Base-by-base conservation (phyloP, 2,888 invertebrate species). In the Allolobophora icterica region DNA sequence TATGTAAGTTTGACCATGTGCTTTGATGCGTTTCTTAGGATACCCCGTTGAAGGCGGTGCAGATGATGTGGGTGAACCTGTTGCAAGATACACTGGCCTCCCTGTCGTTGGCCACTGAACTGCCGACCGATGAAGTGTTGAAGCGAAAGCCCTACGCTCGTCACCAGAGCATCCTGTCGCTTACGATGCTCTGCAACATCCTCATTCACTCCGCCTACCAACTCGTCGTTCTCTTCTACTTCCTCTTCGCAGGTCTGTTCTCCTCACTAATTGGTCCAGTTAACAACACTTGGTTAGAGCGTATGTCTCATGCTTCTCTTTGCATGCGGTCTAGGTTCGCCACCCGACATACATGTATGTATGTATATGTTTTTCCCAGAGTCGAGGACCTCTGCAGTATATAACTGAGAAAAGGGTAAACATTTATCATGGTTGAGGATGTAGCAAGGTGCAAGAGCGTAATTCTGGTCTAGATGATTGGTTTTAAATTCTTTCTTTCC, bases 221-320 rank as follows among this genome's bases (percentile, higher is more conserved):
- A 84, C 90, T 91, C 21, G 34, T 45, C 15, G 84, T 91, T 19
- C 91, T 91, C 34, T 52, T 91, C n/a, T 58, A 40, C 34, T 96
- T 99, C 94, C 91, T 91, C 34, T 91, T 91, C 83, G 83, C 83
- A 91, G 91, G 91, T 90, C 0, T 21, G 89, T 45, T 35, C 17
- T 89, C 34, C 30, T 42, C 17, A 42, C 42, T 42, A 13, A 17
- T 15, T 42, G 42, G 42, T 42, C 13, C 42, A 33, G 13, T 21
- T 33, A 38, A 30, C 84, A 30, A 71, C 83, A n/a, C n/a, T n/a
- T n/a, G n/a, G n/a, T n/a, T n/a, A n/a, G n/a, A n/a, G 34, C 15
- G 34, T 34, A 33, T 84, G 13, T 84, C 5, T 84, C 5, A 5
- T 84, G 34, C 11, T 11, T 84, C 34, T 34, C n/a, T 11, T 84